Evolutionary conservation across 2,113 vertebrate species (phyloP).

Genomic region (Oxyura jamaicensis): DNA sequence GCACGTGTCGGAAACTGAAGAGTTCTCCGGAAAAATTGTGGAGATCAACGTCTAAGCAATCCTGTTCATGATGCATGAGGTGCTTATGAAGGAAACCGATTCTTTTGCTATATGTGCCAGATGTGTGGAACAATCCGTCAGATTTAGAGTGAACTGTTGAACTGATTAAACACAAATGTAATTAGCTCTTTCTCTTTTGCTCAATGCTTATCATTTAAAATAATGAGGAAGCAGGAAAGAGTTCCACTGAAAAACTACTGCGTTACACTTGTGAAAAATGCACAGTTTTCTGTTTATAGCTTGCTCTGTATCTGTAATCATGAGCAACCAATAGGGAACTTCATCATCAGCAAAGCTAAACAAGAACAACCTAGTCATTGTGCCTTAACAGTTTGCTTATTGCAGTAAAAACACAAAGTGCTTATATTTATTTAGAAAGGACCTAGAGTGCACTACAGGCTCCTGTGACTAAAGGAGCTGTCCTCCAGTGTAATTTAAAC

Average conservation of each 20-base stretch:
- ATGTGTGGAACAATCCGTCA: neutral
- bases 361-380: slow-evolving; percentile 49
- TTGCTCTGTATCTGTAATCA: neutral
- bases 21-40: neutral
- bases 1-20: neutral
- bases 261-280: slow-evolving; percentile 27
- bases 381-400: slow-evolving; percentile 57
- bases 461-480: slow-evolving; percentile 74
- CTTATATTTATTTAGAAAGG: slow-evolving; percentile 53
- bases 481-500: slow-evolving; percentile 70
- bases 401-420: slow-evolving; percentile 54
- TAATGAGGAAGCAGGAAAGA: slow-evolving; percentile 7
- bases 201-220: slow-evolving; percentile 45
- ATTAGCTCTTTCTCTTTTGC: slow-evolving; percentile 50
- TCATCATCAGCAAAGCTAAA: slow-evolving; percentile 42
- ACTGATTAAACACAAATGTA: slow-evolving; percentile 47
- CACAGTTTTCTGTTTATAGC: slow-evolving; percentile 14
- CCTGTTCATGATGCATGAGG: neutral
- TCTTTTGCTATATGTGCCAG: neutral
- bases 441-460: slow-evolving; percentile 32
- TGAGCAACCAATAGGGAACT: slow-evolving; percentile 9
- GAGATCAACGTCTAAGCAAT: neutral
- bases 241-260: slow-evolving; percentile 4
- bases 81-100: neutral
- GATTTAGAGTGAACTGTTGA: neutral